Base-by-base conservation (phyloP, 2,113 vertebrate genomes). In the Brachyhypopomus occidentalis region DNA sequence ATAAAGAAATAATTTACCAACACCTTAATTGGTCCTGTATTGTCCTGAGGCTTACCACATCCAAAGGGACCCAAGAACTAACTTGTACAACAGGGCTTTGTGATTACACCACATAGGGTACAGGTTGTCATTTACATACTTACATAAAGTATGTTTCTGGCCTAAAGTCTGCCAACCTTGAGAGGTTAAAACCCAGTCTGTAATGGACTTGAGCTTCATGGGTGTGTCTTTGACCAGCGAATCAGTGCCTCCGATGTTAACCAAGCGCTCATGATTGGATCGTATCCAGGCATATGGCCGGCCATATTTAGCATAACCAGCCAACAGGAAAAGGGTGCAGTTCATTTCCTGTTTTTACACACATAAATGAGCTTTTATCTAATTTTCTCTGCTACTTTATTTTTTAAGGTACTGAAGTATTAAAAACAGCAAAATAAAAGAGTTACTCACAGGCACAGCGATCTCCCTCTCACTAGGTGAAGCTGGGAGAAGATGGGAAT, bases 381-480 rank as follows among this genome's bases (percentile, higher is more conserved):
- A n/a, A 19, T 67, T 64, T 11, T 78, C 12, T 23, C 11, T 48
- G 11, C 6, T 73, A 72, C 45, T 52, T 52, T 52, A 52, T 11
- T 14, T 30, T 52, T 52, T 52, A 48, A 48, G 11, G 9, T 52
- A 52, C 7, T 52, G 1, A 52, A 14, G 12, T 52, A 52, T 52
- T 52, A 52, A 52, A 52, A 59, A 52, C 30, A 27, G 14, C 14
- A 25, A 34, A 62, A 52, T 48, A 30, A 71, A 48, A 67, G 17
- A 30, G 62, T 55, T 34, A 78, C 93, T 92, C 83, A 95, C 94
- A 25, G 94, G 94, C 36, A 93, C 90, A 11, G 92, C 94, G 11
- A 94, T 93, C 85, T 95, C 94, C 74, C 87, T 76, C 58, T 95
- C 94, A 78, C 94, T 94, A 70, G 94, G 94, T 9, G 94, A 95